Base-by-base conservation (phyloP, 2,113 vertebrate genomes). In the Perca schrenkii region DNA sequence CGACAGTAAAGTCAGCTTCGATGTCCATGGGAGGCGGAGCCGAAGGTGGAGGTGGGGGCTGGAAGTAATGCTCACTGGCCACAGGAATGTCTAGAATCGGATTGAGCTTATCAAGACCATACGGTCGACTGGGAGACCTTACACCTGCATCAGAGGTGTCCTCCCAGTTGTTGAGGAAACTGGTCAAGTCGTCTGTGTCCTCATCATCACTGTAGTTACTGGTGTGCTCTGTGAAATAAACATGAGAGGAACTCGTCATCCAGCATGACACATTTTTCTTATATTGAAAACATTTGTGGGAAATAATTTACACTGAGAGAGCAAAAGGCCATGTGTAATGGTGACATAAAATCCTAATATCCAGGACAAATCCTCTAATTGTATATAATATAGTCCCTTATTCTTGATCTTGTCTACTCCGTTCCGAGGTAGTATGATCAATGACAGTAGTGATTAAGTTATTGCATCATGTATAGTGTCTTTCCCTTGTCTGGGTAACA, bases 101-200 rank as follows among this genome's bases (percentile, higher is more conserved):
- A 62, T 40, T 6, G 94, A 95, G 82, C 80, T 76, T 94, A 58
- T 91, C 90, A 0, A 54, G 22, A 22, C 40, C 0, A 43, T n/a
- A 43, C 0, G 62, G 47, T 31, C 43, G 92, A 65, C 77, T 40
- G 0, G 80, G 78, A 6, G 85, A 79, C 80, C 36, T 58, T 3
- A 76, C 19, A 5, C 74, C 74, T 40, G 96, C 80, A 40, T 96
- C 96, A 64, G 97, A 95, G 0, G 96, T 62, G 28, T 99, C 97
- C n/a, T 99, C 97, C 88, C 97, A 98, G 96, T 96, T 98, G 92
- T 96, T 97, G 78, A 98, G 96, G 0, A 97, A 96, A 57, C 94
- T 97, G 77, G 96, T 97, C 63, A 98, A 95, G 0, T 97, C 97
- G 40, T 99, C 97, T 0, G 97, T 96, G 64, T 99, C 98, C 78